Percentiles rank a stretch among this genome's conserved stretches.
Evolutionary conservation across 1,140 invertebrate species (phyloP).

Genomic region (Drosophila paulistorum): DNA sequence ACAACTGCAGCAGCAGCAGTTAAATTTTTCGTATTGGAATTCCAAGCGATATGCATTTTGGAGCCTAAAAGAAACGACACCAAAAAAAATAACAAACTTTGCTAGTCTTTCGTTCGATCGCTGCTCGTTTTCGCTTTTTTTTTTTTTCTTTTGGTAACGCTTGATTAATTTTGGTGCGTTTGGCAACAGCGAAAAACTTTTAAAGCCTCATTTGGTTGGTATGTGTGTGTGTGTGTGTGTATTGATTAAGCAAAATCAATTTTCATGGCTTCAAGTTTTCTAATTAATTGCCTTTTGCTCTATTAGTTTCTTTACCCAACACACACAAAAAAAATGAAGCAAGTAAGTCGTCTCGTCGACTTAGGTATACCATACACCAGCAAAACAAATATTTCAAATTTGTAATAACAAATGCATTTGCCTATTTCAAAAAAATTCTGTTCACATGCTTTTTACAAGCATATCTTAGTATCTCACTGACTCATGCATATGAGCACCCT

Average conservation of each 20-base stretch:
- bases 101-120: not conserved
- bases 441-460: too few species aligned
- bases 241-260: conserved; percentile 62
- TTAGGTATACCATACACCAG: too few species aligned
- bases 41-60: conserved; percentile 71
- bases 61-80: conserved; percentile 42
- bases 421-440: too few species aligned
- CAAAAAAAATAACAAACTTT: conserved; percentile 34
- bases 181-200: conserved; percentile 64
- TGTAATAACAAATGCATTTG: too few species aligned
- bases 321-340: too few species aligned
- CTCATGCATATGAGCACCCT: too few species aligned
- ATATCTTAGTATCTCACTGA: too few species aligned
- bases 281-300: conserved; percentile 51
- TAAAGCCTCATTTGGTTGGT: conserved; percentile 52
- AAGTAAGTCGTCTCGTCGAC: too few species aligned
- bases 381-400: too few species aligned
- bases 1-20: conserved; percentile 18
- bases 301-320: conserved; percentile 8
- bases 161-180: conserved; percentile 65
- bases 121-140: conserved; percentile 23
- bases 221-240: conserved; percentile 14
- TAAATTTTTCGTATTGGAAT: conserved; percentile 66
- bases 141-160: conserved; percentile 40
- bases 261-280: conserved; percentile 55